A percentile compares a stretch with the other conserved stretches of the same genome.
Conservation (phyloP, 37 sponge, comb jelly and placozoan genomes). For the Crambe crambe region DNA sequence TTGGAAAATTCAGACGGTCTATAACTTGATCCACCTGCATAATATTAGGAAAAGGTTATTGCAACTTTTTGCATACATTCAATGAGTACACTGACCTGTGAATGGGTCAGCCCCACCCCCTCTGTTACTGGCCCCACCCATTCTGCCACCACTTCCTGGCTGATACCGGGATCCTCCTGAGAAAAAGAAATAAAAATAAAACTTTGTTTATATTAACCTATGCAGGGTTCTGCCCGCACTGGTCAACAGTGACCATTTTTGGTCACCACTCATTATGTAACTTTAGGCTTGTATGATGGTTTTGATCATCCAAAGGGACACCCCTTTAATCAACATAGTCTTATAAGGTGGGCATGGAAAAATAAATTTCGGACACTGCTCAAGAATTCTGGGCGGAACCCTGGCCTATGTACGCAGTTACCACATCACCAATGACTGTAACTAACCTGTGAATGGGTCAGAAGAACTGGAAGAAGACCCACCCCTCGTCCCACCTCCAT, state of each 20-base stretch:
- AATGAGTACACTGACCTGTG: conserved; percentile 20
- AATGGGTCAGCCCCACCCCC: conserved; percentile 42
- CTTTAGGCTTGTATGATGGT: not conserved
- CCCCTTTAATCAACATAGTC: too few relatives aligned
- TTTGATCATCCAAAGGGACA: too few relatives aligned
- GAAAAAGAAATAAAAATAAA: not conserved
- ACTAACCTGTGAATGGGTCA: conserved; percentile 48
- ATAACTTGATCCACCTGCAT: conserved; percentile 36
- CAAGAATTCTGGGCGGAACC: too few relatives aligned
- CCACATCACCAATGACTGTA: too few relatives aligned
- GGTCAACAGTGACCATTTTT: too few relatives aligned
- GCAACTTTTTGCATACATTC: not conserved
- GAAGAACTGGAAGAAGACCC: not conserved
- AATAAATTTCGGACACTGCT: too few relatives aligned
- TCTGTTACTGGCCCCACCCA: not conserved
- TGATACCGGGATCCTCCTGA: conserved; percentile 37
- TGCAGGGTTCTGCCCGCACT: too few relatives aligned
- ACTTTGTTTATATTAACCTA: too few relatives aligned
- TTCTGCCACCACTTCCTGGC: conserved; percentile 6
- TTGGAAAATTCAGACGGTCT: conserved; percentile 13
- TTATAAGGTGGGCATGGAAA: too few relatives aligned
- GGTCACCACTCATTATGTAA: too few relatives aligned
- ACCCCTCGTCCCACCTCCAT: not conserved
- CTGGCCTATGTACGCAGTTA: too few relatives aligned
- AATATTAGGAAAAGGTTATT: not conserved